Conservation (phyloP, 2,888 invertebrate genomes). For the Limulus polyphemus region DNA sequence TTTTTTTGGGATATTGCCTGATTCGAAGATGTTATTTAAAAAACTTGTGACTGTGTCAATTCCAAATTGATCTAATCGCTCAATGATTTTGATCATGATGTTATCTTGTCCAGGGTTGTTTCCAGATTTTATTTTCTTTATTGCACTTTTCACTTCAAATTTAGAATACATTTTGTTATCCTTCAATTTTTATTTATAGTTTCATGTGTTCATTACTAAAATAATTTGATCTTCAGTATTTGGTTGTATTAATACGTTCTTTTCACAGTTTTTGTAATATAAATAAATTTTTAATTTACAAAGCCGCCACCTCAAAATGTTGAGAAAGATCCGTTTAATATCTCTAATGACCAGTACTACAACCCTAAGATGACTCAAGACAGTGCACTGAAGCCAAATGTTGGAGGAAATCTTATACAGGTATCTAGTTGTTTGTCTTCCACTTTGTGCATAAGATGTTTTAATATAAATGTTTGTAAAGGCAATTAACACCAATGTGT, state of each 20-base stretch:
- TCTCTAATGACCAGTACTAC: constrained; percentile 95
- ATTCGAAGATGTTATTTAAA: too few relatives aligned
- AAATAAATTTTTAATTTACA: constrained; percentile 1
- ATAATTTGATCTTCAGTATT: not conserved
- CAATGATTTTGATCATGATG: too few relatives aligned
- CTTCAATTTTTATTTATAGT: not conserved
- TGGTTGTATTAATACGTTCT: not conserved
- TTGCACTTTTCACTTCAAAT: not conserved
- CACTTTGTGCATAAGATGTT: too few relatives aligned
- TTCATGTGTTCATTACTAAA: not conserved
- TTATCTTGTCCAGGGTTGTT: too few relatives aligned
- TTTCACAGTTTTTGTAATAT: not conserved
- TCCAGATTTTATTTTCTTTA: too few relatives aligned
- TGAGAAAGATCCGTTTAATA: constrained; percentile 80
- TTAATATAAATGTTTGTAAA: too few relatives aligned
- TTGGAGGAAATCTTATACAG: constrained; percentile 45
- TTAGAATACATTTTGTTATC: not conserved
- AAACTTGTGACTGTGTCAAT: too few relatives aligned
- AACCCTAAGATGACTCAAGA: constrained; percentile 64
- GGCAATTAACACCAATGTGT: too few relatives aligned
- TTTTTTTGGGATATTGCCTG: too few relatives aligned
- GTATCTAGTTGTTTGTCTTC: constrained; percentile 4
- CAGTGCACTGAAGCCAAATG: constrained; percentile 37
- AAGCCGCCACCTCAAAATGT: constrained; percentile 23
- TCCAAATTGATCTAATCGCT: too few relatives aligned